phyloP scores from a whole-genome alignment of 2,888 invertebrate species.

The Cosmia trapezina region DNA sequence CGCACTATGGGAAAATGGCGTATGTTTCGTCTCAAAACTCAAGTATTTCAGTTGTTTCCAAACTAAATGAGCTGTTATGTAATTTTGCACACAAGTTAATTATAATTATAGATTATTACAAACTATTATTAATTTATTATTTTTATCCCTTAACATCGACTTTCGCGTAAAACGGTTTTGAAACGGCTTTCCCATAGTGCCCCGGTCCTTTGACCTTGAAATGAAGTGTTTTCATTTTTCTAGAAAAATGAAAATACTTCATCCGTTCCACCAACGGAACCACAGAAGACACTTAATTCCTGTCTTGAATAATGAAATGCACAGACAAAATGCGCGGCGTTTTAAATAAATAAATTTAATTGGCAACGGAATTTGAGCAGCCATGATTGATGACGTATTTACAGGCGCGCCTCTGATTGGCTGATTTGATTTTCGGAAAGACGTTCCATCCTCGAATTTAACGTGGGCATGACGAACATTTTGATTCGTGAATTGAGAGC shows the following conservation, averaged over 20 bases:
- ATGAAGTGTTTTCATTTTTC: too few species aligned
- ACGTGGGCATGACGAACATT: constrained; percentile 71
- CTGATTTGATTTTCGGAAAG: constrained; percentile 80
- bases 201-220: too few species aligned
- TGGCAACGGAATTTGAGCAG: constrained; percentile 51
- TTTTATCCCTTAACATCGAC: too few species aligned
- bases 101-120: too few species aligned
- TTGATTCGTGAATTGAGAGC: constrained; percentile 71
- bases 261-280: not conserved
- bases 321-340: constrained; percentile 49
- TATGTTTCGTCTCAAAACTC: too few species aligned
- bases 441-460: constrained; percentile 74
- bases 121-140: too few species aligned
- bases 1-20: too few species aligned
- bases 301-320: constrained; percentile 47
- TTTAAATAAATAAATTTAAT: constrained; percentile 56
- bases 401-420: constrained; percentile 77
- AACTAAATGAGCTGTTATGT: too few species aligned
- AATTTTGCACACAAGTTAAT: too few species aligned
- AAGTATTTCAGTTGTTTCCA: too few species aligned
- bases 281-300: constrained; percentile 15
- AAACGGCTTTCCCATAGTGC: too few species aligned
- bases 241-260: not conserved
- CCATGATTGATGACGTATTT: constrained; percentile 81
- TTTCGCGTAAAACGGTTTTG: too few species aligned